Percentiles rank a stretch among this genome's conserved stretches.
phyloP scores from a whole-genome alignment of 2,797 vertebrate genomes.

The Neopelma chrysocephalum region DNA sequence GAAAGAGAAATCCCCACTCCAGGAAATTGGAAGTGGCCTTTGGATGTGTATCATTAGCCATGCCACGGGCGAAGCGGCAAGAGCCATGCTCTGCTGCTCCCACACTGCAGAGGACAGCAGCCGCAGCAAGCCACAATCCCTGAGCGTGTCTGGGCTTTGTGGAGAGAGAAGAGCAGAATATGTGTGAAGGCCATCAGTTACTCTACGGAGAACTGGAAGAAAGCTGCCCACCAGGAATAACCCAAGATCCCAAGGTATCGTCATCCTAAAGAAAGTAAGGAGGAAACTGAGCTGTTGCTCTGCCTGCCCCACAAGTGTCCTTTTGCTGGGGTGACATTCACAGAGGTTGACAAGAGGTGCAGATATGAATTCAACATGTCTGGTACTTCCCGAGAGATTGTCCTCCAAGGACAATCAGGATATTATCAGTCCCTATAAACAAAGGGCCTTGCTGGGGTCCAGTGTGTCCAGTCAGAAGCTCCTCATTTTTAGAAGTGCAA shows the following conservation, averaged over 20 bases:
- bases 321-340: background rate
- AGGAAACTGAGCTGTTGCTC: background rate
- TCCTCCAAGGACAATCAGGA: background rate
- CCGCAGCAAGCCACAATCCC: rapidly evolving
- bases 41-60: background rate
- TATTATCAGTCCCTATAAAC: background rate
- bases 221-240: background rate
- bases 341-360: rapidly evolving
- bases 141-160: rapidly evolving
- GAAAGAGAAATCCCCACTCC: background rate
- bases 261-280: background rate
- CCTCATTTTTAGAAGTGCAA: background rate
- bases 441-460: background rate
- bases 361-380: background rate
- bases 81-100: background rate
- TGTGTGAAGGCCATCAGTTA: background rate
- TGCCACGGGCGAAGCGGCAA: background rate
- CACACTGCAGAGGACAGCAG: background rate
- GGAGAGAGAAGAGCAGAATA: background rate
- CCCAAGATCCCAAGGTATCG: background rate
- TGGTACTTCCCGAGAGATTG: background rate
- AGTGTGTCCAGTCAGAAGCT: background rate
- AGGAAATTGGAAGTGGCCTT: background rate
- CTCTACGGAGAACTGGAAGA: background rate
- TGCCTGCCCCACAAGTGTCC: background rate